phyloP scores from a whole-genome alignment of 2,888 invertebrate species.

The Heliconius cydno region DNA sequence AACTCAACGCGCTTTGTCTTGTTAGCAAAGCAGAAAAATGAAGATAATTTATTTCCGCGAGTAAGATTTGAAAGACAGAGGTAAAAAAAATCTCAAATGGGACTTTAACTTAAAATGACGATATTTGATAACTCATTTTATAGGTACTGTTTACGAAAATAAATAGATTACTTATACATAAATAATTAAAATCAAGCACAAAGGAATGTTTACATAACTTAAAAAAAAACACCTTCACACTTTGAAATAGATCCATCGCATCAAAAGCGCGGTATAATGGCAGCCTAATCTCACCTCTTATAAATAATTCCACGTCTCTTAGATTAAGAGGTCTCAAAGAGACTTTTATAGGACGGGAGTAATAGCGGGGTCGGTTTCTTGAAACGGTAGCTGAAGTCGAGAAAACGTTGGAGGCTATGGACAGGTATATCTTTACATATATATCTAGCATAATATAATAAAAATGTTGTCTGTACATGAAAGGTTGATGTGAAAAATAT shows the following conservation, averaged over 20 bases:
- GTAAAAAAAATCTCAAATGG: too few species aligned
- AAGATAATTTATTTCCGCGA: not conserved
- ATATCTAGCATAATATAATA: too few species aligned
- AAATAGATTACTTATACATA: not conserved
- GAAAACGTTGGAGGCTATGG: not conserved
- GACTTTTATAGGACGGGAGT: conserved; percentile 38
- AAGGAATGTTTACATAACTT: not conserved
- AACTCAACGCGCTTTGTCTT: not conserved
- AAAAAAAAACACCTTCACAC: conserved; percentile 9
- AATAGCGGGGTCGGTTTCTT: conserved; percentile 28
- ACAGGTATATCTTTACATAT: not conserved
- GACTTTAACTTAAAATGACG: too few species aligned
- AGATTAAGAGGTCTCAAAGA: conserved; percentile 44
- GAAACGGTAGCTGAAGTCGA: conserved; percentile 19
- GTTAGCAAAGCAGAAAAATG: not conserved
- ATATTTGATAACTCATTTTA: too few species aligned
- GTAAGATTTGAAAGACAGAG: not conserved
- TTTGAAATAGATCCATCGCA: not conserved
- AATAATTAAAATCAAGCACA: not conserved
- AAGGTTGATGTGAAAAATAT: too few species aligned
- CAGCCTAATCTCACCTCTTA: conserved; percentile 37
- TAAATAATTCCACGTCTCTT: conserved; percentile 49
- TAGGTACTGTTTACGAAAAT: too few species aligned
- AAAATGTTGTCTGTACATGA: too few species aligned
- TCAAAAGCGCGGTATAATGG: conserved; percentile 25